Base-by-base conservation (phyloP, 2,888 invertebrate species). In the Noctua janthina region DNA sequence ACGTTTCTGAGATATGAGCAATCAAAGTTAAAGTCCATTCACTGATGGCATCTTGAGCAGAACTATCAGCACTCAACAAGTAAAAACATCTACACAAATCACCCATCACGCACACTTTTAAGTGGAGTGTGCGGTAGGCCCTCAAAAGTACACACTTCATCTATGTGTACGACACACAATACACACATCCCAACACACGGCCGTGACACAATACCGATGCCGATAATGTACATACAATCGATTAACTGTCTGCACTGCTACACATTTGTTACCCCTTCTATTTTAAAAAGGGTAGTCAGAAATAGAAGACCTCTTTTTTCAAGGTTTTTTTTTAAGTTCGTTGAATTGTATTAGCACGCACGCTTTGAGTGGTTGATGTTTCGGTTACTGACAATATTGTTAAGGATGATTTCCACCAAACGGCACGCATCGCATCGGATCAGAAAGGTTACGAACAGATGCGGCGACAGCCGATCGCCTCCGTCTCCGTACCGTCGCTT, bases 211-310 rank as follows among this genome's bases (percentile, higher is more conserved):
- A 83, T 87, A 81, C 73, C 84, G 81, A 70, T 85, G 82, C 88
- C 90, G 88, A 92, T 91, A 93, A 90, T 89, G 88, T 83, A 74
- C 78, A 88, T 83, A 74, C 78, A 88, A 94, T 94, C 92, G 94
- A 94, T 94, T 93, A 89, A 76, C 90, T 88, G 91, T 91, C 91
- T 85, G 75, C 84, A 83, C 67, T 71, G 87, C 88, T 87, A 88
- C 90, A 90, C 90, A 89, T 87, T 76, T 83, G 78, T 78, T 86
- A 76, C 75, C 76, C 86, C 49, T 82, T 86, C 77, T 87, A 79
- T 86, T 81, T 78, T 76, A 69, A 86, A 76, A 78, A 64, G 59
- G 81, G 81, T 81, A 43, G 1, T 64, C 76, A 87, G 62, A 85
- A 87, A 80, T 85, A 85, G 88, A 81, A 85, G 51, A 62, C 67